Base-by-base conservation (phyloP, 2,888 invertebrate genomes). In the Monopis laevigella region DNA sequence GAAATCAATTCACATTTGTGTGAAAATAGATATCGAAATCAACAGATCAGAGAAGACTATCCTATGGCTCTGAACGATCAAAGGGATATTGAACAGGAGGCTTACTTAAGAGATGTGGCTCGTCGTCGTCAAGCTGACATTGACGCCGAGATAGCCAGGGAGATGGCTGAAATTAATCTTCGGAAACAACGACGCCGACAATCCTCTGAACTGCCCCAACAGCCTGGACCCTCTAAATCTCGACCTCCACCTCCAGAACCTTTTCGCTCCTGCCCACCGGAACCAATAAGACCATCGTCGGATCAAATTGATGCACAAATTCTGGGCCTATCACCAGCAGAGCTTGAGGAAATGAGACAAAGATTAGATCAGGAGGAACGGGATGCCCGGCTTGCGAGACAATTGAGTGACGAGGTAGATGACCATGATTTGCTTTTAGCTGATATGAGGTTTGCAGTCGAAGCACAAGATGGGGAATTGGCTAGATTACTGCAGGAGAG, bases 11-110 rank as follows among this genome's bases (percentile, higher is more conserved):
- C 77, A 3, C 81, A 80, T 45, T 64, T 81, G 24, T 74, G 73
- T 45, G 80, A 78, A 51, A 82, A 82, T 52, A 59, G 78, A 47
- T 71, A 57, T 48, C 65, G 81, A 7, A 82, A 82, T 51, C 80
- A 80, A 49, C 80, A 74, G 53, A 82, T 82, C 35, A 65, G 81
- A 1, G 81, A 80, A 43, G 81, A 82, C 50, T 82, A 80, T 43
- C 81, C 81, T 0, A 64, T 81, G 8, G 81, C 81, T 2, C 53
- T 80, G 7, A 72, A 53, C 46, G 80, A 78, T 45, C 81, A 82
- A 49, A 57, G 67, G 10, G 74, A 59, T 24, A 58, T 80, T 10
- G 80, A 82, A 43, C 69, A 75, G 43, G 77, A 78, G 44, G 62
- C 70, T 1, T 62, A 61, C 2, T 34, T 68, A 13, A 58, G 63